phyloP scores from a whole-genome alignment of 2,888 invertebrate genomes.

The Anagyrus pseudococci region DNA sequence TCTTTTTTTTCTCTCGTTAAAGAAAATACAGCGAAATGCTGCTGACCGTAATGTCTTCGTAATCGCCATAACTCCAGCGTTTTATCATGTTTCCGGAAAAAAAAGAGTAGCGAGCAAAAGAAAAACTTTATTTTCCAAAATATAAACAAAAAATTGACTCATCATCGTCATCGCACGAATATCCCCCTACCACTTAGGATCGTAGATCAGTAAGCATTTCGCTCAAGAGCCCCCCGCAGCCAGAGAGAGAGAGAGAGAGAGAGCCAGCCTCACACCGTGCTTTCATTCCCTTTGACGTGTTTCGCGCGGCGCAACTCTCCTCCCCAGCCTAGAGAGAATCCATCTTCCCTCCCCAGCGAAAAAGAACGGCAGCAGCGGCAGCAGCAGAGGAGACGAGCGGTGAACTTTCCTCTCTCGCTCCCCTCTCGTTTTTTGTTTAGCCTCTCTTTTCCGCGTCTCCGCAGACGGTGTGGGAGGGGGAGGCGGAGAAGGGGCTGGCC shows the following conservation, averaged over 20 bases:
- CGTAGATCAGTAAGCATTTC: no score
- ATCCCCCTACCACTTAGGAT: no score
- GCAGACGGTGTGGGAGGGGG: not conserved
- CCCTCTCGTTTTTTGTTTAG: slow-evolving; percentile 20
- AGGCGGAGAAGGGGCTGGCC: not conserved
- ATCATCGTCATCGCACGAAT: no score
- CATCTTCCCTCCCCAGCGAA: not conserved
- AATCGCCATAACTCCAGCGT: not conserved
- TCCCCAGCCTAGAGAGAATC: not conserved
- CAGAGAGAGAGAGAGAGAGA: not conserved
- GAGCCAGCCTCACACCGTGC: not conserved
- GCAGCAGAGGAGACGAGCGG: not conserved
- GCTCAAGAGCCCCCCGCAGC: no score
- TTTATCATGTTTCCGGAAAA: not conserved
- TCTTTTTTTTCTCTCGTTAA: no score
- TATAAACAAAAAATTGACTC: not conserved
- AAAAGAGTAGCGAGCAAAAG: no score
- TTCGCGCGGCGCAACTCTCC: not conserved
- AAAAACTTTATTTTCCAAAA: not conserved
- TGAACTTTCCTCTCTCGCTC: slow-evolving; percentile 17
- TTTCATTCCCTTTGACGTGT: not conserved
- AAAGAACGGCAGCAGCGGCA: not conserved
- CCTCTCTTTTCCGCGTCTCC: no score
- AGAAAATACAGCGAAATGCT: not conserved
- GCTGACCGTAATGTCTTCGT: not conserved